Conservation (phyloP, 2,888 invertebrate species). For the Eremobia ochroleuca region DNA sequence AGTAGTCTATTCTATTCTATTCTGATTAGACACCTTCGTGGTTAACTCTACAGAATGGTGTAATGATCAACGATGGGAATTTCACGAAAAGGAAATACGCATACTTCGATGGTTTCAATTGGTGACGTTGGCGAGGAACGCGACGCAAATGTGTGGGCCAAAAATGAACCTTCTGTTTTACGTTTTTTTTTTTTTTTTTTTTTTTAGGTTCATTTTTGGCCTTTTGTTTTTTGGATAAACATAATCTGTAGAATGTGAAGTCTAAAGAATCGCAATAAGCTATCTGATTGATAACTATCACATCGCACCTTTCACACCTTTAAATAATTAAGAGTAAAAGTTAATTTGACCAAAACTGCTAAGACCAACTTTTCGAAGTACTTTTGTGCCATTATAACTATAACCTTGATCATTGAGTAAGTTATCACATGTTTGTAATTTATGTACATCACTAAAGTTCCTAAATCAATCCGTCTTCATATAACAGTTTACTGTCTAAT, state of each 20-base stretch:
- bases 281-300: neutral
- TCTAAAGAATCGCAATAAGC: neutral
- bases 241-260: neutral
- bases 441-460: neutral
- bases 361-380: neutral
- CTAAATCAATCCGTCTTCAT: conserved; percentile 35
- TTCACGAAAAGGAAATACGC: neutral
- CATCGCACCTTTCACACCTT: too few relatives aligned
- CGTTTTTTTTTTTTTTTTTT: too few relatives aligned
- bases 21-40: conserved; percentile 38
- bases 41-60: conserved; percentile 8
- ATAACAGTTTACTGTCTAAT: conserved; percentile 26
- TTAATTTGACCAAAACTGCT: neutral
- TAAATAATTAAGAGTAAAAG: too few relatives aligned
- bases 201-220: too few relatives aligned
- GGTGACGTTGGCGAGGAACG: neutral
- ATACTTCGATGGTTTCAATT: neutral
- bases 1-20: too few relatives aligned
- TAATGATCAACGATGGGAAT: conserved; percentile 9
- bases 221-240: neutral
- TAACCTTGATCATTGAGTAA: neutral
- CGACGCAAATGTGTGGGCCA: neutral
- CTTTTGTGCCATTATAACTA: neutral
- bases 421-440: neutral
- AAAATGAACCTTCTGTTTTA: neutral